Percentiles rank a stretch among this genome's conserved stretches.
These are phyloP conservation scores for Aleiodes sp. DNA, from an alignment of 1,140 invertebrate genomes.

Conservation along the genomic window DNA sequence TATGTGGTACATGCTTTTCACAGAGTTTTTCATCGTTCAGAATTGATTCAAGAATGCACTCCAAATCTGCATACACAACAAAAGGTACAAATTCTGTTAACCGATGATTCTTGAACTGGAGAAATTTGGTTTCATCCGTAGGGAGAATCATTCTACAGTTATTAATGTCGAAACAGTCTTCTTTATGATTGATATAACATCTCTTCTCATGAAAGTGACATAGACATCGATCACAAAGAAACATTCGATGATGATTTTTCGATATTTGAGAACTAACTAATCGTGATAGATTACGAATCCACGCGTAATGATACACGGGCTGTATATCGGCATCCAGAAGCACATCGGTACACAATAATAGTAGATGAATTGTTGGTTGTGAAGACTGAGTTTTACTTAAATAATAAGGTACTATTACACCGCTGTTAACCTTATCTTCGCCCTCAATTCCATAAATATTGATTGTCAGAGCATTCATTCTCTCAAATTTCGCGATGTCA, in stretches of 20 bases:
- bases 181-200: background rate
- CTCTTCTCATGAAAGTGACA: background rate
- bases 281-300: constrained; percentile 21
- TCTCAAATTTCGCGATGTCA: background rate
- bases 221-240: constrained; percentile 22
- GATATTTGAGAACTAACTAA: background rate
- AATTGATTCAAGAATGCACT: background rate
- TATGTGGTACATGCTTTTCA: constrained; percentile 48
- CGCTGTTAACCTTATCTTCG: background rate
- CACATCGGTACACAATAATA: background rate
- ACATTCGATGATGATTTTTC: background rate
- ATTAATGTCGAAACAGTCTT: background rate
- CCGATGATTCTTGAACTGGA: background rate
- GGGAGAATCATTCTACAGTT: background rate
- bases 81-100: no score
- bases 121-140: background rate
- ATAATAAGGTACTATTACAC: background rate
- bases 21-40: background rate
- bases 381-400: background rate
- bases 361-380: background rate
- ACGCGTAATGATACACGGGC: background rate
- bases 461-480: background rate
- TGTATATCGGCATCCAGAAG: no score
- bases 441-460: background rate
- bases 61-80: background rate